Evolutionary conservation across 2,888 invertebrate species (phyloP), one percentile per base, ranked within the genome.

Genomic region (Orgyia antiqua): DNA sequence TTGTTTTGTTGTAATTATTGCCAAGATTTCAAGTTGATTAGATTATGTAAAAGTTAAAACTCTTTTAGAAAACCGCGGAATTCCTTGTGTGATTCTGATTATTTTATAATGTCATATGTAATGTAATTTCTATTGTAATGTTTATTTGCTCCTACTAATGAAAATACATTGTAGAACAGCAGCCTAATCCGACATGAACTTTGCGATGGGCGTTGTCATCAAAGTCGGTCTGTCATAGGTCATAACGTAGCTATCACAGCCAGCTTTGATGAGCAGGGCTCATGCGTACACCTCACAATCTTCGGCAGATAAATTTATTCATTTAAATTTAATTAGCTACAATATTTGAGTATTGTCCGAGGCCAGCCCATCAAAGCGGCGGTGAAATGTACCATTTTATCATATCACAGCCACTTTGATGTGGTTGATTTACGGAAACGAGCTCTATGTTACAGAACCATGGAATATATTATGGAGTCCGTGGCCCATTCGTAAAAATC

Each of bases 391-490:
- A 56, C 53, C 78, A 76, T 15, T 4, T 70, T 68, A 66, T 90
- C 95, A 94, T 95, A 96, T 96, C 96, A 96, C 96, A 96, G 96
- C 96, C 95, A 95, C 94, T 96, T 96, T 96, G 95, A 95, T 94
- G 93, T 93, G 92, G 92, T 93, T 88, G 90, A 90, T 89, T 86
- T 87, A 76, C 70, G 70, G 82, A 72, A 72, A 69, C 38, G 31
- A 25, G 31, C 50, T 19, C 42, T 9, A 25, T 32, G 46, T 10
- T 10, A 8, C 30, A 31, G 37, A 28, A 39, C 12, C 25, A 18
- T 11, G 27, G 18, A 27, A 18, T 13, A 27, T 18, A 7, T 24
- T 2, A 24, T 4, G 13, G 2, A 29, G 64, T 68, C 71, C 68
- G 60, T 68, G 75, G 72, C 73, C 88, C 87, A 83, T 87, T 90